A percentile compares a stretch with the other conserved stretches of the same genome.
Evolutionary conservation across 2,888 invertebrate genomes (phyloP).

Genomic region (Catonia carolina): DNA sequence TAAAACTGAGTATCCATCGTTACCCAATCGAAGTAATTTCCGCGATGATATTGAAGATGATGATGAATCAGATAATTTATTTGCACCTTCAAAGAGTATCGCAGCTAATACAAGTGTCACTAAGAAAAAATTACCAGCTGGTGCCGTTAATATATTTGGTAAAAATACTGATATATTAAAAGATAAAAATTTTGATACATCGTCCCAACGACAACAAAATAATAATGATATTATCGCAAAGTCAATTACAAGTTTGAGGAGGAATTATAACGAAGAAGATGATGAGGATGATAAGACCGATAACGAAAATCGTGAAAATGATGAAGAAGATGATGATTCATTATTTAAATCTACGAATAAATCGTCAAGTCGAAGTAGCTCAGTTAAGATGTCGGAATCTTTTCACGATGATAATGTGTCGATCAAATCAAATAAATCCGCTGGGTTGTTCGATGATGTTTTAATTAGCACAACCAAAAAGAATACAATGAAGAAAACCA

Average conservation of each 20-base stretch:
- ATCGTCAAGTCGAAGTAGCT: constrained; percentile 5
- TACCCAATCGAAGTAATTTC: too few species aligned
- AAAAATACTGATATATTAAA: constrained; percentile 10
- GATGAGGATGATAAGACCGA: constrained; percentile 13
- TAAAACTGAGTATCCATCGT: too few species aligned
- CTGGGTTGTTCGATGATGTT: neutral
- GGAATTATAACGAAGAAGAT: constrained; percentile 1
- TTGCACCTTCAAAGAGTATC: too few species aligned
- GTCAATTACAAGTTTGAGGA: too few species aligned
- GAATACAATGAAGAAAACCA: neutral
- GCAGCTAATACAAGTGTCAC: too few species aligned
- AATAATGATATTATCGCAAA: too few species aligned
- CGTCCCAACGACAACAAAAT: neutral
- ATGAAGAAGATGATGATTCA: constrained; percentile 10
- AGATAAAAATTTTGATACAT: neutral
- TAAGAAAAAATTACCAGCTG: constrained; percentile 17
- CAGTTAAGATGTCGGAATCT: constrained; percentile 1
- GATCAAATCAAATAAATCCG: constrained; percentile 1
- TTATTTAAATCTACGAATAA: neutral
- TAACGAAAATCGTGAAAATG: neutral
- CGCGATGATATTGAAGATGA: too few species aligned
- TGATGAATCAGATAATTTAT: too few species aligned
- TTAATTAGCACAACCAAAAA: neutral
- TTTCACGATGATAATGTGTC: constrained; percentile 5
- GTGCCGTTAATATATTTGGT: constrained; percentile 20